A percentile compares a stretch with the other conserved stretches of the same genome.
Evolutionary conservation across 2,797 vertebrate genomes (phyloP).

Genomic region (Rachycentron canadum): DNA sequence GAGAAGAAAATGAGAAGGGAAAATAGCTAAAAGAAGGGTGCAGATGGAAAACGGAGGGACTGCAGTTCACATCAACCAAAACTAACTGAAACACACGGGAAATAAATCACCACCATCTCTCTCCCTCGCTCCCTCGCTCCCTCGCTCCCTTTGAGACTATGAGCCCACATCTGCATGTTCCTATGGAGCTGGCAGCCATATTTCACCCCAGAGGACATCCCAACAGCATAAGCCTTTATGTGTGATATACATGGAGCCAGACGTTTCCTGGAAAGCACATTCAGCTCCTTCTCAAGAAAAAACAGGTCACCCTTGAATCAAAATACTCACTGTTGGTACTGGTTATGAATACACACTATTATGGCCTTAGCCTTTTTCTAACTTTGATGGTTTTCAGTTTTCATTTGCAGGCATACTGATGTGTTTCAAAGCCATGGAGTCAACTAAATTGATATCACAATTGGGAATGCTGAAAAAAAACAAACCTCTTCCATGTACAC

Average conservation of each 20-base stretch:
- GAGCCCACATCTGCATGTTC: conserved; percentile 79
- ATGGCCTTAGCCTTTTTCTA: conserved; percentile 28
- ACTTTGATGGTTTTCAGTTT: conserved; percentile 49
- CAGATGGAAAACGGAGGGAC: conserved; percentile 74
- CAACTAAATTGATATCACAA: conserved; percentile 61
- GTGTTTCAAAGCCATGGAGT: conserved; percentile 46
- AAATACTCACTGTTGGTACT: conserved; percentile 60
- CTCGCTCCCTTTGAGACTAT: conserved; percentile 43
- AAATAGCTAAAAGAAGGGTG: conserved; percentile 36
- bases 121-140: conserved; percentile 46
- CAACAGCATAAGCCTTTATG: conserved; percentile 60
- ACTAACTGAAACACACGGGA: conserved; percentile 79
- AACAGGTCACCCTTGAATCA: conserved; percentile 59
- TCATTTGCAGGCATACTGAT: conserved; percentile 43
- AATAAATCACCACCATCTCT: conserved; percentile 77
- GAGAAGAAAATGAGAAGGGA: conserved; percentile 36
- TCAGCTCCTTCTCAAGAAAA: conserved; percentile 54
- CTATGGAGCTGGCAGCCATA: conserved; percentile 74
- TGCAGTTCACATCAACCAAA: conserved; percentile 71
- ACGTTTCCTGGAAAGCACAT: conserved; percentile 79
- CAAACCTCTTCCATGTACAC: conserved; percentile 56
- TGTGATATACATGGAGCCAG: conserved; percentile 71
- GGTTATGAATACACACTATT: conserved; percentile 53
- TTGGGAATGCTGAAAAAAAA: conserved; percentile 48
- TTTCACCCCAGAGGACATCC: conserved; percentile 73